These are phyloP conservation scores for Drosophila demipolita DNA, from an alignment of 2,888 invertebrate genomes.

Conservation along the genomic window DNA sequence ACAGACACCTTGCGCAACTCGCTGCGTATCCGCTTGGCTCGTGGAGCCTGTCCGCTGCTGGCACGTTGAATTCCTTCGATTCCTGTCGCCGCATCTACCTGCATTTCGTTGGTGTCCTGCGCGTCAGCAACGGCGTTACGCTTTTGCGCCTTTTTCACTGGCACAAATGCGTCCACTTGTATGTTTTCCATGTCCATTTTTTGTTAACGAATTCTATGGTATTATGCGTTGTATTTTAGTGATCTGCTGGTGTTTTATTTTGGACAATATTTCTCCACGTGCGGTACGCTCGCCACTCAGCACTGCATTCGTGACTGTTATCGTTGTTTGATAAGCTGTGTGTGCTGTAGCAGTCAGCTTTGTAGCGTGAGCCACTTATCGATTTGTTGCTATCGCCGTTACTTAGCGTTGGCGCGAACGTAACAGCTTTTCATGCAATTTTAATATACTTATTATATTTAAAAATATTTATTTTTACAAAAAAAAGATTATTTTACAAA, in stretches of 20 bases:
- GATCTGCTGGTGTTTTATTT: slow-evolving; percentile 18
- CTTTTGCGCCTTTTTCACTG: slow-evolving; percentile 77
- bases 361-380: neutral
- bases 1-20: slow-evolving; percentile 92
- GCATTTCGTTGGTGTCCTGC: slow-evolving; percentile 87
- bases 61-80: slow-evolving; percentile 85
- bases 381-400: neutral
- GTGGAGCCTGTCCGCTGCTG: slow-evolving; percentile 69
- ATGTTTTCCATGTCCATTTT: slow-evolving; percentile 83
- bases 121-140: slow-evolving; percentile 63
- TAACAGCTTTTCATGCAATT: neutral
- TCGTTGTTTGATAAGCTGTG: slow-evolving; percentile 17
- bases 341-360: slow-evolving; percentile 31
- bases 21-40: slow-evolving; percentile 86
- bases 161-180: slow-evolving; percentile 75
- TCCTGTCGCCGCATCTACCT: slow-evolving; percentile 89
- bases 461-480: neutral
- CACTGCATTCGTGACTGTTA: slow-evolving; percentile 18
- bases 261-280: slow-evolving; percentile 44
- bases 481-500: too few species aligned
- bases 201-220: slow-evolving; percentile 2
- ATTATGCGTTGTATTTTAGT: neutral
- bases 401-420: slow-evolving; percentile 17
- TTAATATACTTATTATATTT: neutral
- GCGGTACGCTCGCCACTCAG: slow-evolving; percentile 24